Evolutionary conservation across 2,797 vertebrate species (phyloP), one percentile per base, ranked within the genome.

Genomic region (Amazonetta brasiliensis): DNA sequence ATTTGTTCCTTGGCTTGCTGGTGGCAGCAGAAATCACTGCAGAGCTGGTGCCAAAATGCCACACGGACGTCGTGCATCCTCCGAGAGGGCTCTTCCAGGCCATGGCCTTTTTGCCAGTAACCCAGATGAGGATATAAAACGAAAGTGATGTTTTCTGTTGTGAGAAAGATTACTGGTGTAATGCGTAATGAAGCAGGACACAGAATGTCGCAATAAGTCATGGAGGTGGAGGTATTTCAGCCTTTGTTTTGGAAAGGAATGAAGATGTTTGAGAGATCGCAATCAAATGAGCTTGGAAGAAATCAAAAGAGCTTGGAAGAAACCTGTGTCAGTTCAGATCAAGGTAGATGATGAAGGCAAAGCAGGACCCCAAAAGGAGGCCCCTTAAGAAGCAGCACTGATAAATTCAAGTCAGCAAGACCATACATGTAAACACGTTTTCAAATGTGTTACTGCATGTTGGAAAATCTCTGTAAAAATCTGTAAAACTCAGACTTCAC

Each of bases 271-370:
- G 31, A n/a, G 69, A 87, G 22, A 4, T 6, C 5, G 1, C 1
- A 0, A 17, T 56, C 16, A 6, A 35, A 50, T 0, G 3, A 69
- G 31, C 55, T 92, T 21, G 31, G 71, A 75, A 46, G 2, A 2
- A 17, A 35, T 0, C 0, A 66, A 89, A 50, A 0, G 3, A 69
- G 31, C 55, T 91, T 21, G 31, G 74, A 75, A 46, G 2, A 1
- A 17, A 39, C 0, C 0, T 1, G 28, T 59, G 48, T 59, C 56
- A 48, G 19, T 31, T 59, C 39, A 44, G 76, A 41, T 72, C 68
- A 20, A 67, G 35, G 9, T 48, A 69, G 56, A 54, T 33, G 60
- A 37, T 11, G 46, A 43, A 54, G 14, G n/a, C 41, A 55, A 91
- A 89, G 55, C 72, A 66, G 37, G 64, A 52, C 12, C 72, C 58